phyloP scores from a whole-genome alignment of 2,888 invertebrate genomes.

The Thera britannica region DNA sequence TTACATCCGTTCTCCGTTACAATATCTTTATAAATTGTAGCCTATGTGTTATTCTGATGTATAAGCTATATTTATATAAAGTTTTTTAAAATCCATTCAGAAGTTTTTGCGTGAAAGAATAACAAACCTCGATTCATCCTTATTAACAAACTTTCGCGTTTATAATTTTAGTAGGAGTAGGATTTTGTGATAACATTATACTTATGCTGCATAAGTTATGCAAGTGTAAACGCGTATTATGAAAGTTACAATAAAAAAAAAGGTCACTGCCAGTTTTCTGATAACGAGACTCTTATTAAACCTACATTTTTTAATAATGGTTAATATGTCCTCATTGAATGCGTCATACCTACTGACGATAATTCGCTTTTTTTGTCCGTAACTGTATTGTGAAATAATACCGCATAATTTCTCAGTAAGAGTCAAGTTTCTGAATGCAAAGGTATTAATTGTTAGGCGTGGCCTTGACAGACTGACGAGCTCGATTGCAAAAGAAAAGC shows the following conservation, averaged over 20 bases:
- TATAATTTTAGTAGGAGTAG: no score
- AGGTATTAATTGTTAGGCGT: background rate
- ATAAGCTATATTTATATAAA: no score
- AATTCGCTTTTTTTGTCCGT: background rate
- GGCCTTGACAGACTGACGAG: background rate
- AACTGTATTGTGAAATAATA: background rate
- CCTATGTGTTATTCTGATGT: no score
- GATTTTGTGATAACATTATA: no score
- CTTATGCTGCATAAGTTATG: no score
- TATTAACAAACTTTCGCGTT: no score
- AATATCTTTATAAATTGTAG: no score
- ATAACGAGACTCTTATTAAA: background rate
- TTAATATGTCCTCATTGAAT: background rate
- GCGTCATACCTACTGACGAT: background rate
- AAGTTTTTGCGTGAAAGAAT: no score
- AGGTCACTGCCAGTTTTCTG: slow-evolving; percentile 22
- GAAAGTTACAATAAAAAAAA: slow-evolving; percentile 40
- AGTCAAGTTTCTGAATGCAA: background rate
- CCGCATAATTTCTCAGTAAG: background rate
- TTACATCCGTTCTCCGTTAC: no score
- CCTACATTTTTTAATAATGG: background rate
- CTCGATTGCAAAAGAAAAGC: background rate
- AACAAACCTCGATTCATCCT: no score
- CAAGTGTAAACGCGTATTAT: slow-evolving; percentile 30
- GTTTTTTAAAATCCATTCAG: no score